These are phyloP conservation scores for Rhabdornis inornatus DNA, from an alignment of 2,113 vertebrate species.

Conservation along the genomic window DNA sequence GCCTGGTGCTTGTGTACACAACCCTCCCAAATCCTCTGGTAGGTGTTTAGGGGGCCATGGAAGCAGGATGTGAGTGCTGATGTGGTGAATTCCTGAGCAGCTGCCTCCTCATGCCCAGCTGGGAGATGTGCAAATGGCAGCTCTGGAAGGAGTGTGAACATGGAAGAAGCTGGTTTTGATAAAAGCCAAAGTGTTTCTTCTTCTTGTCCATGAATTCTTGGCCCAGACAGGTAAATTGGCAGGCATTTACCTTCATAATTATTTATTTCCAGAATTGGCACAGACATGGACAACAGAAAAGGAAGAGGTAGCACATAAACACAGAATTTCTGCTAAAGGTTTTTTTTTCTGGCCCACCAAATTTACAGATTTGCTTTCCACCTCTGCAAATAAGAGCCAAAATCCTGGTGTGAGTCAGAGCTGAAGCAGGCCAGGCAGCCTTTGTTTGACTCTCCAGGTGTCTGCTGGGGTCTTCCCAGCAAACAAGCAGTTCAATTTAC, in stretches of 20 bases:
- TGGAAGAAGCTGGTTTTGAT: neutral
- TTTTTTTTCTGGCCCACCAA: neutral
- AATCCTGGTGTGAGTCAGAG: neutral
- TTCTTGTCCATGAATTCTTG: neutral
- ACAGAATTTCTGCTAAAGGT: neutral
- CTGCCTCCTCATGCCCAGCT: neutral
- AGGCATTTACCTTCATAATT: neutral
- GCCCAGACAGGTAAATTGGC: neutral
- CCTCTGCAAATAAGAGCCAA: neutral
- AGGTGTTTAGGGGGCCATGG: neutral
- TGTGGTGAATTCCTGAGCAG: neutral
- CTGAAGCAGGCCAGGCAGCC: neutral
- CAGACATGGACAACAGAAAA: neutral
- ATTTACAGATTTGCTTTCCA: neutral
- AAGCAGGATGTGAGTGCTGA: neutral
- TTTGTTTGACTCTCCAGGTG: neutral
- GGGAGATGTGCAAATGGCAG: neutral
- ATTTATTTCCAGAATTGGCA: neutral
- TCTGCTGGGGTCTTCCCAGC: neutral
- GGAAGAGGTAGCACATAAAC: neutral
- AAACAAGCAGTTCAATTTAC: neutral
- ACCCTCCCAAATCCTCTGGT: neutral
- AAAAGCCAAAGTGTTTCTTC: neutral
- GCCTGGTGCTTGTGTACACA: neutral
- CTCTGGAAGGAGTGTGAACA: neutral